These are phyloP conservation scores for Pseudorhombus dupliciocellatus DNA, from an alignment of 2,113 vertebrate genomes.

Conservation along the genomic window DNA sequence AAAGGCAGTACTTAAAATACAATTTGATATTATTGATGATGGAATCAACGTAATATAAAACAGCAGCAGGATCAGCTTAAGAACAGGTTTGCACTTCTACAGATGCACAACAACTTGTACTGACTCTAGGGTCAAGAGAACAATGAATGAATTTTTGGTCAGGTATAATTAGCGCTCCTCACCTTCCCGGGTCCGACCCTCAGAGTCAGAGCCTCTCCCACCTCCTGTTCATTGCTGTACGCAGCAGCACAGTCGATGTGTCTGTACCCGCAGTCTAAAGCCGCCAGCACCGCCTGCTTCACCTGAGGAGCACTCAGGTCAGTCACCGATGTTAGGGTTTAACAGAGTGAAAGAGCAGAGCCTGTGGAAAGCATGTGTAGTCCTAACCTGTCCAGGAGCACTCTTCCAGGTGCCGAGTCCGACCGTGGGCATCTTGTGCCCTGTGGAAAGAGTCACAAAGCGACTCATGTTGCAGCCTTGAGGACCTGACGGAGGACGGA, in stretches of 20 bases:
- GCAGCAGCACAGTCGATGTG: constrained; percentile 82
- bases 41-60: too few species aligned
- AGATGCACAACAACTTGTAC: background rate
- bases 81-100: background rate
- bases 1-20: too few species aligned
- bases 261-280: constrained; percentile 80
- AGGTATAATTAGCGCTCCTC: background rate
- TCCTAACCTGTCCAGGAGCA: constrained; percentile 70
- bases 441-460: constrained; percentile 65
- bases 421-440: constrained; percentile 76
- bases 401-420: constrained; percentile 83
- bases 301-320: constrained; percentile 59
- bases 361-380: background rate
- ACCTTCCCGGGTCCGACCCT: constrained; percentile 77
- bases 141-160: background rate
- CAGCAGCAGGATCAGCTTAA: background rate
- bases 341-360: background rate
- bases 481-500: constrained; percentile 23
- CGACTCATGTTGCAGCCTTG: constrained; percentile 63
- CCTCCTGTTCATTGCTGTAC: constrained; percentile 80
- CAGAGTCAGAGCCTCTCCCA: constrained; percentile 76
- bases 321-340: background rate
- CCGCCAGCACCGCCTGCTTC: constrained; percentile 77
- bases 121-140: background rate
- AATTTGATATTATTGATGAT: too few species aligned